These are phyloP conservation scores for Amorpha juglandis DNA, from an alignment of 2,888 invertebrate species.

Conservation along the genomic window DNA sequence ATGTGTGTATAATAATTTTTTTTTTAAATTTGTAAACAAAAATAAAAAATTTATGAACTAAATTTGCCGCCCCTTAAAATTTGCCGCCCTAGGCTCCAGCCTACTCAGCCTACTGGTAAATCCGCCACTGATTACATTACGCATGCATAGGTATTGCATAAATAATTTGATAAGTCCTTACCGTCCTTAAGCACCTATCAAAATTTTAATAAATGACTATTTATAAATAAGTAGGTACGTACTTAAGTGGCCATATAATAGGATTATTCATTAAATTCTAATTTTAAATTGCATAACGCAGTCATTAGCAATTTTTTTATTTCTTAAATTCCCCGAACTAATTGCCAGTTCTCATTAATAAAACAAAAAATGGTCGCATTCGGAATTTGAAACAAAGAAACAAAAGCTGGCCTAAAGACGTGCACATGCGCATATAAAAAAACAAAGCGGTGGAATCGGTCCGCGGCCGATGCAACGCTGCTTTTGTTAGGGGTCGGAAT, in stretches of 20 bases:
- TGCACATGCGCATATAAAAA: conserved; percentile 33
- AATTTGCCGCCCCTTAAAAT: too few species aligned
- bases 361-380: conserved; percentile 35
- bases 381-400: conserved; percentile 29
- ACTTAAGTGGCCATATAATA: not conserved
- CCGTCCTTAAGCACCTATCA: too few species aligned
- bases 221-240: too few species aligned
- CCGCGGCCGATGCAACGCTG: conserved; percentile 41
- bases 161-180: too few species aligned
- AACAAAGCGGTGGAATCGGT: conserved; percentile 35
- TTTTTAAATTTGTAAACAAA: too few species aligned
- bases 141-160: too few species aligned
- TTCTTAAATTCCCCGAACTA: conserved; percentile 2
- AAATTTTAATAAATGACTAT: too few species aligned
- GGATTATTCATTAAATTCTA: not conserved
- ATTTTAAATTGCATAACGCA: not conserved
- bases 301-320: conserved; percentile 2
- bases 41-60: too few species aligned
- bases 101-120: too few species aligned
- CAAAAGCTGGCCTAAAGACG: conserved; percentile 31
- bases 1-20: too few species aligned
- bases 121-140: too few species aligned
- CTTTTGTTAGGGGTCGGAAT: conserved; percentile 56
- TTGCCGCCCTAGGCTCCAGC: too few species aligned
- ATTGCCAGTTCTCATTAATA: conserved; percentile 22